Base-by-base conservation (phyloP, 2,113 vertebrate genomes). In the Hiodon alosoides region DNA sequence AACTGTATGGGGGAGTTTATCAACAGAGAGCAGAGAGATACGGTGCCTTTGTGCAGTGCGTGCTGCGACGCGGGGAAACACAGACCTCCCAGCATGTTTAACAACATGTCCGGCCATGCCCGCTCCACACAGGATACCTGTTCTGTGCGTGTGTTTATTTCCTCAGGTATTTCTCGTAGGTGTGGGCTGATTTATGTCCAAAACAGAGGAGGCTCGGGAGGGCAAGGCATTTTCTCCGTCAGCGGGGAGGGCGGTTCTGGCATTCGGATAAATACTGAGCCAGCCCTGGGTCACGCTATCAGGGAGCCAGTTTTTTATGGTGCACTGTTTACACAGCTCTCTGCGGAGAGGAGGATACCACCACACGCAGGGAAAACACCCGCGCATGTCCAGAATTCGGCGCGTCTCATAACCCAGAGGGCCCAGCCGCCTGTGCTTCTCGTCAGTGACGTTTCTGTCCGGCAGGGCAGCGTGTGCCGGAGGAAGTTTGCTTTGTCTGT, bases 21-120 rank as follows among this genome's bases (percentile, higher is more conserved):
- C 31, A 2, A 31, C 31, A 31, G 31, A 11, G 47, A 51, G 14
- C n/a, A 11, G 46, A 75, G 14, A 13, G 65, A 13, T 2, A 9
- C 8, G 14, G 7, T 50, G 65, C 14, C 64, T 58, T 14, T 7
- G 16, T 31, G 46, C 54, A 4, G 17, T 47, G 9, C 10, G 16
- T 52, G 5, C 50, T 14, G 2, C 68, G 8, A 8, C 61, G 9
- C 47, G 3, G n/a, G 3, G 11, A 54, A 47, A 31, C 8, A 46
- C 3, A 11, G 55, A 67, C 46, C 65, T 68, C 55, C 54, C 46
- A 66, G 73, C 55, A 14, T 59, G 73, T 67, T 59, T 67, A 67
- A 54, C 57, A 75, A 67, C 73, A 67, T 75, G 73, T 75, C 65
- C 53, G 73, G 73, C 73, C 73, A 46, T 75, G 73, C 46, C 65